These are phyloP conservation scores for Notolepis coatsorum DNA, from an alignment of 2,797 vertebrate genomes.

Conservation along the genomic window DNA sequence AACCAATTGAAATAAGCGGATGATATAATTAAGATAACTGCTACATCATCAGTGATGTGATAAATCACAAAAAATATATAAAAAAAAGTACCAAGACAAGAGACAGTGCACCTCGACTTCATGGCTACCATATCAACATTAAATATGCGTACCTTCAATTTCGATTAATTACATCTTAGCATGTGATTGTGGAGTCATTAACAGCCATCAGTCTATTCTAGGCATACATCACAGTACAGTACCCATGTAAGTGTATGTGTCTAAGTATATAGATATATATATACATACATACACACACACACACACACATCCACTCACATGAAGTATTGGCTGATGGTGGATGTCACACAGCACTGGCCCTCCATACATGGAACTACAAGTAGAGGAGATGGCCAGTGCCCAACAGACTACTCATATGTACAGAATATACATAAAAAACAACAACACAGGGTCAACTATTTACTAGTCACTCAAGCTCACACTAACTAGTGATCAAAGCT, in stretches of 20 bases:
- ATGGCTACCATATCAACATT: slow-evolving; percentile 33
- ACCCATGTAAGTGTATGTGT: slow-evolving; percentile 7
- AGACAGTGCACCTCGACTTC: slow-evolving; percentile 32
- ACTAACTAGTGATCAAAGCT: slow-evolving; percentile 17
- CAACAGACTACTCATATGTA: slow-evolving; percentile 59
- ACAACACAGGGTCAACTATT: not conserved
- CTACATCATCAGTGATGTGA: slow-evolving; percentile 18
- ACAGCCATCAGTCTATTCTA: not conserved
- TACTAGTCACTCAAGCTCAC: slow-evolving; percentile 12
- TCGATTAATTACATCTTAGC: slow-evolving; percentile 27
- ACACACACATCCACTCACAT: slow-evolving; percentile 27
- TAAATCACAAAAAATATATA: not conserved
- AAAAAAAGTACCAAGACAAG: slow-evolving; percentile 11
- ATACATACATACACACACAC: slow-evolving; percentile 26
- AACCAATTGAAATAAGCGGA: slow-evolving; percentile 45
- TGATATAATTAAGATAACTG: slow-evolving; percentile 21
- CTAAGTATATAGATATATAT: slow-evolving; percentile 5
- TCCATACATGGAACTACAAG: not conserved
- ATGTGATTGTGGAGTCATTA: slow-evolving; percentile 21
- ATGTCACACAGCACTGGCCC: slow-evolving; percentile 16
- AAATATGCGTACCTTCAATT: slow-evolving; percentile 36
- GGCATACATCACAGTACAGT: slow-evolving; percentile 3
- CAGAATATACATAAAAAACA: slow-evolving; percentile 71
- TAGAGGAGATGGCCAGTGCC: slow-evolving; percentile 6
- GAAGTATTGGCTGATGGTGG: slow-evolving; percentile 37